Base-by-base conservation (phyloP, 2,888 invertebrate species). In the Margaritifera margaritifera region DNA sequence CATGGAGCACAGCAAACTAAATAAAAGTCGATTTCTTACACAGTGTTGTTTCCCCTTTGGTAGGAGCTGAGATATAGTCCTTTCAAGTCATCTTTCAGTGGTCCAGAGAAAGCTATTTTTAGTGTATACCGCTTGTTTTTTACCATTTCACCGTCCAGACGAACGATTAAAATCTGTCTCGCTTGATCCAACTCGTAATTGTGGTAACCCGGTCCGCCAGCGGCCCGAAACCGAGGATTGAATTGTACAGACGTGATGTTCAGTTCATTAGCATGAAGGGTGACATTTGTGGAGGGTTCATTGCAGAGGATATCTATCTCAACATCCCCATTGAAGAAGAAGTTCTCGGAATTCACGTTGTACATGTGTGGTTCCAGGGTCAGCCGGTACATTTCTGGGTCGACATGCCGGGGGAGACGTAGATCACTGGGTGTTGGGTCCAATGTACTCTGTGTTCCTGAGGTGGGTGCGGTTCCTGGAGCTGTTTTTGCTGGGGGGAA, bases 61-160 rank as follows among this genome's bases (percentile, higher is more conserved):
- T 85, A 85, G 0, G 80, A 77, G 53, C 84, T 84, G 2, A 81
- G 76, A 62, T 85, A 85, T n/a, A 85, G 65, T 5, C 85, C 85
- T 8, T 78, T 76, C 11, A 84, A 71, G 57, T 84, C 84, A 42
- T 78, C 76, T 6, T 94, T 94, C 64, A 96, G 90, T 70, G 93
- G 91, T 0, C 95, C 96, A 84, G 93, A 96, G 62, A 92, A 92
- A 3, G 67, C 11, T 68, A 96, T 93, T 75, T 92, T 91, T 74
- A 96, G 87, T 63, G 92, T 90, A 88, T 95, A 96, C 76, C 92
- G 92, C 57, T 91, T 90, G 20, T 93, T 93, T 22, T 90, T 90
- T 76, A 90, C 90, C 72, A 96, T 88, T 27, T 90, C 89, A 64
- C 92, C 92, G 27, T 91, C 91, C 75, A 94, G 89, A 65, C 92